Base-by-base conservation (phyloP, 2,888 invertebrate species). In the Augochlorella aurata region DNA sequence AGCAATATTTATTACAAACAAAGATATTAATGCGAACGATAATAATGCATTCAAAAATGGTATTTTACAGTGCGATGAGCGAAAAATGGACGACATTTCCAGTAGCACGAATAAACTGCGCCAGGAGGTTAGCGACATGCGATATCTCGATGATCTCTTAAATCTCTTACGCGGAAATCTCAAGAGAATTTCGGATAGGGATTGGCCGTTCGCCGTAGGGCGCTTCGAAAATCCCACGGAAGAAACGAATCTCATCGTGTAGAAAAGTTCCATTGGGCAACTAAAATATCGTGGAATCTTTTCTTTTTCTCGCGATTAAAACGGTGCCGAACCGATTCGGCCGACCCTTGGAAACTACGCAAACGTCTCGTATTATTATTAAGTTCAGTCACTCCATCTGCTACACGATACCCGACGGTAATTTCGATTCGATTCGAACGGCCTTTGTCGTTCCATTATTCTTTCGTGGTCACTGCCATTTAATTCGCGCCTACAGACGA, bases 131-230 rank as follows among this genome's bases (percentile, higher is more conserved):
- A 87, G 89, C 61, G 92, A 93, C 72, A 77, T 93, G 83, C 90
- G 90, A 85, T 92, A 91, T 81, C 88, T 93, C 71, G 93, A 93
- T 74, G 93, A 93, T 81, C 89, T 93, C 67, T 78, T 93, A 45
- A 92, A 90, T 74, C 90, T 93, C 24, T 79, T 93, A 66, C 89
- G 89, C 74, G 93, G 92, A 9, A 91, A 93, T 77, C 87, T 93
- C 66, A 91, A 92, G 16, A 89, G 86, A 74, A 91, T 93, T 63
- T 92, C 93, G 9, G 86, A 85, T 70, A 90, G 91, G 81, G 92
- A 90, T 79, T 93, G 93, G 93, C 93, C 93, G 21, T 93, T 93
- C 73, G 80, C 87, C 49, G 82, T 91, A 38, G 91, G 92, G n/a
- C 90, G 90, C 71, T 76, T 80, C 21, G 86, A 88, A 12, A 77